These are phyloP conservation scores for Drosophila subquinaria DNA, from an alignment of 2,888 invertebrate genomes.

Conservation along the genomic window DNA sequence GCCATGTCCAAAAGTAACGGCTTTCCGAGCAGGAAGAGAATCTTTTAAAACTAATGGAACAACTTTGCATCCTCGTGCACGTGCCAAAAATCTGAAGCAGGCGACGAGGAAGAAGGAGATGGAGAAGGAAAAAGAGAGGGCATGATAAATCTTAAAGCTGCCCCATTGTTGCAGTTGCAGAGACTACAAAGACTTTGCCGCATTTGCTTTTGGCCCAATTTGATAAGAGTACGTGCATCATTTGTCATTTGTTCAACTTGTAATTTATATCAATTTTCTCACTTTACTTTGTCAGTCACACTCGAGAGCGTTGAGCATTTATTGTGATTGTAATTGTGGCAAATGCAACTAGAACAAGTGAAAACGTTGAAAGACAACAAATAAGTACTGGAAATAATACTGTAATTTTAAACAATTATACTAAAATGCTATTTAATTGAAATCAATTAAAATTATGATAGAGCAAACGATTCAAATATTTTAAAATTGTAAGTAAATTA, in stretches of 20 bases:
- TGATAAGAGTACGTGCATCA: conserved; percentile 65
- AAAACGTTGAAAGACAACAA: conserved; percentile 52
- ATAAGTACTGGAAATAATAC: background rate
- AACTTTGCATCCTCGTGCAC: conserved; percentile 17
- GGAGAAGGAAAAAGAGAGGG: background rate
- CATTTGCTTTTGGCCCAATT: conserved; percentile 60
- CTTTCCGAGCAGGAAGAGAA: conserved; percentile 15
- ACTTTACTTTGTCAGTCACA: conserved; percentile 54
- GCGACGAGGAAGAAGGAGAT: background rate
- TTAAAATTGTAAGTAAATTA: too few species aligned
- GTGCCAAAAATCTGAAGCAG: conserved; percentile 1
- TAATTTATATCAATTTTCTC: conserved; percentile 74
- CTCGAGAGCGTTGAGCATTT: conserved; percentile 30
- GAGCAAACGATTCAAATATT: too few species aligned
- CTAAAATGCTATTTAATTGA: too few species aligned
- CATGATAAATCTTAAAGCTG: conserved; percentile 10
- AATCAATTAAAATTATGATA: too few species aligned
- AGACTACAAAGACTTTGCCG: conserved; percentile 33
- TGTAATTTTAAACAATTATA: too few species aligned
- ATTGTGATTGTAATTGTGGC: conserved; percentile 6
- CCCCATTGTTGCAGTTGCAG: background rate
- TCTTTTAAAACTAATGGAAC: conserved; percentile 10
- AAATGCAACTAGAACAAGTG: conserved; percentile 68
- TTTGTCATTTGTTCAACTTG: conserved; percentile 75
- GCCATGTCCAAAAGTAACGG: conserved; percentile 44